Conservation (phyloP, 1,140 invertebrate genomes). For the Trachymyrmex septentrionalis region DNA sequence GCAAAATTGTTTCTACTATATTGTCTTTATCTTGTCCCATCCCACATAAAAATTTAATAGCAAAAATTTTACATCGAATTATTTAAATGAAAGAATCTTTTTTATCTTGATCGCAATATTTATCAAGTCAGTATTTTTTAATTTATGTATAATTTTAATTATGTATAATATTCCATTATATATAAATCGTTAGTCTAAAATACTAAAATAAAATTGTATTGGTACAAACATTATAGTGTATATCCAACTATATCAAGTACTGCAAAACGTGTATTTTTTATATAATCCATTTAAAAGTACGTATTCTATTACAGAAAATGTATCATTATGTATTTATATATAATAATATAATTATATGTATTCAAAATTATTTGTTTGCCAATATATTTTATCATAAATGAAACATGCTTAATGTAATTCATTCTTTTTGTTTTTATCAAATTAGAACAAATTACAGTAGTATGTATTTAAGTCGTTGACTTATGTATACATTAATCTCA, state of each 20-base stretch:
- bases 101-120: background rate
- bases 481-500: background rate
- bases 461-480: constrained; percentile 16
- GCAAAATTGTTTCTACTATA: constrained; percentile 57
- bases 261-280: background rate
- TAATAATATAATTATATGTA: background rate
- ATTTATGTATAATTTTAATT: background rate
- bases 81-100: background rate
- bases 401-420: background rate
- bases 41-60: background rate
- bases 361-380: background rate
- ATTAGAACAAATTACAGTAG: background rate
- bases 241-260: background rate
- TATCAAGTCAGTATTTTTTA: background rate
- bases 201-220: background rate
- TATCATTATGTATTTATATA: background rate
- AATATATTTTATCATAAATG: background rate
- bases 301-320: background rate
- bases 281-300: background rate
- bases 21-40: constrained; percentile 22
- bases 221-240: background rate
- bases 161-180: no score
- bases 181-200: background rate
- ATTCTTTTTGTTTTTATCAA: background rate
- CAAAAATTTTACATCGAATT: background rate